A percentile compares a stretch with the other conserved stretches of the same genome.
Evolutionary conservation across 2,888 invertebrate species (phyloP).

Genomic region (Bugulina stolonifera): DNA sequence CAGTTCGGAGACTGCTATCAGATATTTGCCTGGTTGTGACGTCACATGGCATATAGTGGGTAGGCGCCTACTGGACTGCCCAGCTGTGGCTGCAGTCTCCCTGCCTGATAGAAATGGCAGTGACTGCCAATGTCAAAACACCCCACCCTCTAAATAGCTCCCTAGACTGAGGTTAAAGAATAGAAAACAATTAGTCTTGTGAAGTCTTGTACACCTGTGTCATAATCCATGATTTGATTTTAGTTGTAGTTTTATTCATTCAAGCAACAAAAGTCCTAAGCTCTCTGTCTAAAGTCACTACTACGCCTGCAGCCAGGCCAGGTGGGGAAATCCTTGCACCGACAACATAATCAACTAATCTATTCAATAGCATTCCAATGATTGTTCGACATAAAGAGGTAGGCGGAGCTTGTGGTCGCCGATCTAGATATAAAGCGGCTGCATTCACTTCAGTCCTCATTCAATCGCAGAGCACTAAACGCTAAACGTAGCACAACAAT

Average conservation of each 20-base stretch:
- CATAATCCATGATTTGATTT: not conserved
- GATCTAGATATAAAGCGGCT: not conserved
- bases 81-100: conserved; percentile 11
- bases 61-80: conserved; percentile 16
- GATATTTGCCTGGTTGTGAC: conserved; percentile 17
- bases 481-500: not conserved
- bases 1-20: conserved; percentile 25
- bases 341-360: not conserved
- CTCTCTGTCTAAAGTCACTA: not conserved
- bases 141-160: not conserved
- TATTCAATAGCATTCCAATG: not conserved
- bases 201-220: not conserved
- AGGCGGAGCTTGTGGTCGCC: conserved; percentile 21
- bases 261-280: not conserved
- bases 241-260: too few species aligned
- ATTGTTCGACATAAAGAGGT: not conserved
- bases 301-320: not conserved
- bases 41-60: not conserved
- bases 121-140: not conserved
- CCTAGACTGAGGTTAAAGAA: not conserved
- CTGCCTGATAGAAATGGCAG: not conserved
- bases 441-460: not conserved
- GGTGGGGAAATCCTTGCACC: conserved; percentile 25
- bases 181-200: not conserved
- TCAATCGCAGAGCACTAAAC: too few species aligned